Conservation (phyloP, 2,797 vertebrate species). For the Intellagama lesueurii region DNA sequence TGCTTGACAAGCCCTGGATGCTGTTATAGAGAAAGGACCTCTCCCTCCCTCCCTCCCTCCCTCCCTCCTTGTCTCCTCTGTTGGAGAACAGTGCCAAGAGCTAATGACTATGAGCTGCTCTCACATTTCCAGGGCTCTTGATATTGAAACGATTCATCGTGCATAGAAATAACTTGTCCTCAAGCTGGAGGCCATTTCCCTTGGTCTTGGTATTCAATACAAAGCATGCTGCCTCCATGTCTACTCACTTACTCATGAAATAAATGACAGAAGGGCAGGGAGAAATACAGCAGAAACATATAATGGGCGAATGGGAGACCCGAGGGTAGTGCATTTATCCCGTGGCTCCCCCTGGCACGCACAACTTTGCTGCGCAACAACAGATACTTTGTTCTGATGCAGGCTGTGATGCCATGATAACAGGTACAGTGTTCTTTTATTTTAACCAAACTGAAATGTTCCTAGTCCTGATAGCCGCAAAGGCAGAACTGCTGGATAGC, state of each 20-base stretch:
- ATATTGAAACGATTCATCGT: slow-evolving; percentile 80
- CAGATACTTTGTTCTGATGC: neutral
- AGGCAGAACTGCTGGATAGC: no score
- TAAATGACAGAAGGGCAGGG: slow-evolving; percentile 64
- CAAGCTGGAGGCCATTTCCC: slow-evolving; percentile 71
- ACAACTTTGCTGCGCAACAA: neutral
- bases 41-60: neutral
- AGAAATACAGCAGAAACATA: slow-evolving; percentile 43
- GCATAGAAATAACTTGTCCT: slow-evolving; percentile 67
- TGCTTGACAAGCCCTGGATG: neutral
- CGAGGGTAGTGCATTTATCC: neutral
- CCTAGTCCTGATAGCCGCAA: neutral
- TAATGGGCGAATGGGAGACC: neutral
- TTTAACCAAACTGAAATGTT: neutral
- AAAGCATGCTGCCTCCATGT: slow-evolving; percentile 61
- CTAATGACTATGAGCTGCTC: slow-evolving; percentile 66
- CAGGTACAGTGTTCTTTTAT: neutral
- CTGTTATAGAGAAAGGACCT: neutral
- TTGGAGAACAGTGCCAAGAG: slow-evolving; percentile 50
- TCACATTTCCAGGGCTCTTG: slow-evolving; percentile 64
- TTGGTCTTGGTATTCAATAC: slow-evolving; percentile 33
- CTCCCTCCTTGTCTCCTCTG: neutral
- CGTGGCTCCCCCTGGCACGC: neutral
- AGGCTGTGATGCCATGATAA: neutral
- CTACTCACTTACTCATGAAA: slow-evolving; percentile 73